Conservation (phyloP, 2,888 invertebrate species). For the Galeopsomyia nigrocyanea region DNA sequence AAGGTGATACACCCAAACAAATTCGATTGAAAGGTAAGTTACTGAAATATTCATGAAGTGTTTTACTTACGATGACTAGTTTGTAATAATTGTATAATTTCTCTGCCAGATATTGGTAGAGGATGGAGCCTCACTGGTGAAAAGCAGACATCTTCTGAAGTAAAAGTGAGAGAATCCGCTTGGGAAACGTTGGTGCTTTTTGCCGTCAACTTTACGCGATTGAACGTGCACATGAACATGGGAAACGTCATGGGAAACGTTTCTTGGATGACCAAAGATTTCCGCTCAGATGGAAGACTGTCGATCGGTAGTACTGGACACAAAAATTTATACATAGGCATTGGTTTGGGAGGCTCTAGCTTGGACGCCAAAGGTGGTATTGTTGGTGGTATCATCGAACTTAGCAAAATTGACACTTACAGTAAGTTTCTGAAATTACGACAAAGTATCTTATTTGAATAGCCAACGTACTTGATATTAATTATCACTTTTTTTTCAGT, state of each 20-base stretch:
- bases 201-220: slow-evolving; percentile 94
- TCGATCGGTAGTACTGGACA: slow-evolving; percentile 95
- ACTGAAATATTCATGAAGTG: neutral
- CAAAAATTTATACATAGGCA: slow-evolving; percentile 91
- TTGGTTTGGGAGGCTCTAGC: slow-evolving; percentile 90
- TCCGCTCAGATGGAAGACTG: slow-evolving; percentile 90
- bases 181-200: slow-evolving; percentile 98
- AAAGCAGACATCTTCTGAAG: slow-evolving; percentile 74
- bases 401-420: slow-evolving; percentile 89
- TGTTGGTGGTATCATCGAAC: slow-evolving; percentile 94
- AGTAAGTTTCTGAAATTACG: slow-evolving; percentile 69
- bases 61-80: neutral
- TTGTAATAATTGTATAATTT: slow-evolving; percentile 2
- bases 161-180: slow-evolving; percentile 77
- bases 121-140: slow-evolving; percentile 73
- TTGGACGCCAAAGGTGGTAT: slow-evolving; percentile 98
- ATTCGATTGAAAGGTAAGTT: slow-evolving; percentile 68
- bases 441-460: too few species aligned
- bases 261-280: slow-evolving; percentile 93
- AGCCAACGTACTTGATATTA: slow-evolving; percentile 8
- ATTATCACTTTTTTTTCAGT: slow-evolving; percentile 70
- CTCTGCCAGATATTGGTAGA: slow-evolving; percentile 69
- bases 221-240: slow-evolving; percentile 99
- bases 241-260: slow-evolving; percentile 99
- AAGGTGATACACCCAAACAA: slow-evolving; percentile 70